A percentile compares a stretch with the other conserved stretches of the same genome.
Conservation (phyloP, 2,888 invertebrate genomes). For the Cerastis rubricosa region DNA sequence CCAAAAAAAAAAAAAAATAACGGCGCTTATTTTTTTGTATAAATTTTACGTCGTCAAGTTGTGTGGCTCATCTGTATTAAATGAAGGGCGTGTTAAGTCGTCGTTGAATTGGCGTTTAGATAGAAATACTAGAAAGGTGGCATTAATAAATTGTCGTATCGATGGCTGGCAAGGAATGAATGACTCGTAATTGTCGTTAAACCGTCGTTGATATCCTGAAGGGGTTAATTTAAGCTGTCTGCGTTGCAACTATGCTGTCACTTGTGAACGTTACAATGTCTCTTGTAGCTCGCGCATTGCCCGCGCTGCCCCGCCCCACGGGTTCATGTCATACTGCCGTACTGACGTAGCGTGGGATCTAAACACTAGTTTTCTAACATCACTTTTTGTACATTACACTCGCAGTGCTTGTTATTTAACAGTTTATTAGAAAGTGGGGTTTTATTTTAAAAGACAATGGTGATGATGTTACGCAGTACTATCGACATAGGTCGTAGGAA, state of each 20-base stretch:
- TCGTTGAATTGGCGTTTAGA: not conserved
- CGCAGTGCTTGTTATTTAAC: constrained; percentile 33
- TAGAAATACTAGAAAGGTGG: not conserved
- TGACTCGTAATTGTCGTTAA: constrained; percentile 18
- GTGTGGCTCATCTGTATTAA: not conserved
- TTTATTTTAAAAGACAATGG: constrained; percentile 14
- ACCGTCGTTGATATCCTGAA: constrained; percentile 11
- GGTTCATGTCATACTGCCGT: not conserved
- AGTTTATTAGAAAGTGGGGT: constrained; percentile 33
- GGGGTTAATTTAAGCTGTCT: constrained; percentile 43
- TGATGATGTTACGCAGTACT: not conserved
- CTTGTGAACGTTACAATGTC: constrained; percentile 35
- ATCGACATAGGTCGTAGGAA: not conserved
- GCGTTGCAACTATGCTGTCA: constrained; percentile 24
- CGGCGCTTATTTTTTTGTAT: constrained; percentile 20
- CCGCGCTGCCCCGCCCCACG: constrained; percentile 20
- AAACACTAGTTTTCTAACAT: constrained; percentile 25
- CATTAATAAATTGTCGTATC: constrained; percentile 1
- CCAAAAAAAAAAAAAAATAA: constrained; percentile 27
- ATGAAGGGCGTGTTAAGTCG: not conserved
- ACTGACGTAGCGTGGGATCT: constrained; percentile 32
- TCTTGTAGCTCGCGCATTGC: constrained; percentile 6
- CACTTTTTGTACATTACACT: constrained; percentile 29
- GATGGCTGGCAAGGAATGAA: not conserved
- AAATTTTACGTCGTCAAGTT: constrained; percentile 9